These are phyloP conservation scores for Eonycteris spelaea DNA, from an alignment of 2,113 vertebrate genomes.

Conservation along the genomic window DNA sequence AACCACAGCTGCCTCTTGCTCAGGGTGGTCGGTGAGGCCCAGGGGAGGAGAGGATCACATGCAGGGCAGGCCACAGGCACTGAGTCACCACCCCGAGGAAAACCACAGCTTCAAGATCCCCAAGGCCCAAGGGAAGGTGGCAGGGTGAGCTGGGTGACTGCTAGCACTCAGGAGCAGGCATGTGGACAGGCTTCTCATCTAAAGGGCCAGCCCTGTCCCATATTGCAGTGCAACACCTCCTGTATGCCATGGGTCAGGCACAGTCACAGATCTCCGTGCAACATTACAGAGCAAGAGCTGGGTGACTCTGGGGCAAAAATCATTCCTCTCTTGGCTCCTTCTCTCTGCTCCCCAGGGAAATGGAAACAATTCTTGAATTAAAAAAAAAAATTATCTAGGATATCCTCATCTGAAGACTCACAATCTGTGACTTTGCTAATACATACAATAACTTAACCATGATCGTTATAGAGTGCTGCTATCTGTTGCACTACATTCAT, in stretches of 20 bases:
- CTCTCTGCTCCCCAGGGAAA: neutral
- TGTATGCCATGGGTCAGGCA: neutral
- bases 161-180: neutral
- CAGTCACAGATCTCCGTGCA: neutral
- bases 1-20: slow-evolving; percentile 31
- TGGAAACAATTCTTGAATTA: neutral
- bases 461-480: neutral
- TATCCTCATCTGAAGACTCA: neutral
- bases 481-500: too few species aligned
- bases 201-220: neutral
- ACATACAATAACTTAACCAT: neutral
- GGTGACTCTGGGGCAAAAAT: neutral
- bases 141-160: neutral
- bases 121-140: neutral
- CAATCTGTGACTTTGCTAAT: neutral
- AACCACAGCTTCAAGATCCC: slow-evolving; percentile 24
- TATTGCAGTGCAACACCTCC: neutral
- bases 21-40: neutral
- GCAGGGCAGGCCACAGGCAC: neutral
- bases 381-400: neutral
- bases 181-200: neutral
- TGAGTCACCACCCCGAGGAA: slow-evolving; percentile 39
- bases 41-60: neutral
- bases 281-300: neutral
- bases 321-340: neutral